Percentiles rank a stretch among this genome's conserved stretches.
Conservation (phyloP, 2,888 invertebrate genomes). For the Agriopis aurantiaria region DNA sequence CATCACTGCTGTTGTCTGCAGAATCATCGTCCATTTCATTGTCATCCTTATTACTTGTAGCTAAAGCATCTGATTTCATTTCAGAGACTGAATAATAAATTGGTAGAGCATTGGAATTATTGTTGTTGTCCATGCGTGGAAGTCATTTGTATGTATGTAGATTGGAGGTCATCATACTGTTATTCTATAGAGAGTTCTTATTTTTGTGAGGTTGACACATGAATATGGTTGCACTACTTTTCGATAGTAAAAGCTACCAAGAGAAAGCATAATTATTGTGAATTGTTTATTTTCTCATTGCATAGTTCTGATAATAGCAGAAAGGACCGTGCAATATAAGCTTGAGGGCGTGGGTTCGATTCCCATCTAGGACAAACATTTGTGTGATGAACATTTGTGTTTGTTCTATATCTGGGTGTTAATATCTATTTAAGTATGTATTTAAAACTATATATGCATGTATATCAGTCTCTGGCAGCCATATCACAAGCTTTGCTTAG, state of each 20-base stretch:
- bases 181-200: conserved; percentile 70
- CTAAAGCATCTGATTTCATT: conserved; percentile 40
- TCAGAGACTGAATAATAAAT: conserved; percentile 37
- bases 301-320: not conserved
- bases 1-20: conserved; percentile 34
- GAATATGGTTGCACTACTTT: conserved; percentile 67
- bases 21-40: conserved; percentile 43
- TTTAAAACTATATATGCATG: no score
- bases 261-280: conserved; percentile 49
- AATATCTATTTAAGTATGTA: no score
- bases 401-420: no score
- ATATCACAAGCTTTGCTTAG: no score
- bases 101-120: conserved; percentile 72
- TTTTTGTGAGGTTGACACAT: conserved; percentile 69
- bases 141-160: conserved; percentile 83
- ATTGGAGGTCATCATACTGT: conserved; percentile 83
- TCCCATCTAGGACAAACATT: no score
- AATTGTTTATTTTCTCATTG: conserved; percentile 26
- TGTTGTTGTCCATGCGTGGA: conserved; percentile 81
- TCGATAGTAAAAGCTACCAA: conserved; percentile 50
- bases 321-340: no score
- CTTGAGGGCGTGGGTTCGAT: no score
- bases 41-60: conserved; percentile 53
- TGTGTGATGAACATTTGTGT: no score
- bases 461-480: no score